Percentiles rank a stretch among this genome's conserved stretches.
Conservation (phyloP, 2,113 vertebrate species). For the Ciconia stormi region DNA sequence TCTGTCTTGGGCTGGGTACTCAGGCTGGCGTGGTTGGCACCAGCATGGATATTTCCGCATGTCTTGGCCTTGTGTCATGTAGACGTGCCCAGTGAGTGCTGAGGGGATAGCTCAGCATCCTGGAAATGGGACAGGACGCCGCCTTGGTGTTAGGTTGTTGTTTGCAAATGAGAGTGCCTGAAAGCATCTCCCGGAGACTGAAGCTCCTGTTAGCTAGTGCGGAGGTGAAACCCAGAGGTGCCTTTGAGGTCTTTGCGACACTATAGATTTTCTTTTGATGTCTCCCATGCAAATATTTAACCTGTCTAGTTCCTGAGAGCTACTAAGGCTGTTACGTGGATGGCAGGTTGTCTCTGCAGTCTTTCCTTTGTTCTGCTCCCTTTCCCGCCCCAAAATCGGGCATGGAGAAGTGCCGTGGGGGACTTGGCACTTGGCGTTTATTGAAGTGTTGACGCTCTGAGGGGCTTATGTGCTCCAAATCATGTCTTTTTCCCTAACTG, state of each 20-base stretch:
- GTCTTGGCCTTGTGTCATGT: neutral
- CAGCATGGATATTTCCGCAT: accelerated
- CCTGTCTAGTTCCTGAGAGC: constrained; percentile 23
- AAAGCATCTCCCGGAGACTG: neutral
- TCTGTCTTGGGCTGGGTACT: neutral
- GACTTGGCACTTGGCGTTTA: accelerated
- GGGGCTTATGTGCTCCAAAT: neutral
- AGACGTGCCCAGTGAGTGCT: neutral
- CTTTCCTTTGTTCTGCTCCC: neutral
- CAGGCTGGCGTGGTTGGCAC: neutral
- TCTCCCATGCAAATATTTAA: constrained; percentile 55
- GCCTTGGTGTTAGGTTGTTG: neutral
- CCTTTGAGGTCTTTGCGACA: constrained; percentile 33
- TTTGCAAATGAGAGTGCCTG: neutral
- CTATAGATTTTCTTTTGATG: constrained; percentile 45
- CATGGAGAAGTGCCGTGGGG: accelerated
- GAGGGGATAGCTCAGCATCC: neutral
- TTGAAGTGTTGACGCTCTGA: neutral
- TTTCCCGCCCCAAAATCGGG: neutral
- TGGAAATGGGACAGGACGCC: neutral
- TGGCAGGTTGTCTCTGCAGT: neutral
- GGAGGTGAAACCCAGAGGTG: neutral
- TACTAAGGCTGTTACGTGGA: neutral
- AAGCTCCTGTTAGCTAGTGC: accelerated
- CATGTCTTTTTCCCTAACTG: neutral